These are phyloP conservation scores for Antennarius striatus DNA, from an alignment of 2,113 vertebrate species.

Conservation along the genomic window DNA sequence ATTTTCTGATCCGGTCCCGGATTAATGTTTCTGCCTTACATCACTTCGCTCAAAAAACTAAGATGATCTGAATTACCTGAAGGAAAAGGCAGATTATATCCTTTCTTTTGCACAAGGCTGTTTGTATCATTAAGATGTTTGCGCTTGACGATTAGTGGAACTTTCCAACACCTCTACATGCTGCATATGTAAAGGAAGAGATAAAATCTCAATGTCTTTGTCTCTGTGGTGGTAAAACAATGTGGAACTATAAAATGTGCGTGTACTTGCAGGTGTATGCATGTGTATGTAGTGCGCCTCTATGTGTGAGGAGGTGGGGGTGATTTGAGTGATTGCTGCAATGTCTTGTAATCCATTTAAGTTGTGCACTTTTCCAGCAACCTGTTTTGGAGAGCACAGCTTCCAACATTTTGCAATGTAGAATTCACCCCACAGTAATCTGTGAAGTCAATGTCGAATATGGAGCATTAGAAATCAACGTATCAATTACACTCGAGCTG, in stretches of 20 bases:
- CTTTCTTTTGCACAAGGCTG: conserved; percentile 28
- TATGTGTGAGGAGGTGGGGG: background rate
- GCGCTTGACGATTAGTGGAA: conserved; percentile 40
- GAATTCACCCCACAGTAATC: conserved; percentile 27
- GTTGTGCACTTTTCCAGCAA: conserved; percentile 24
- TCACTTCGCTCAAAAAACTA: conserved; percentile 16
- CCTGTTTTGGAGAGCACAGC: conserved; percentile 18
- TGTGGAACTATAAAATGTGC: conserved; percentile 13
- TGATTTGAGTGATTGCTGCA: conserved; percentile 33
- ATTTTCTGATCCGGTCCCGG: conserved; percentile 33
- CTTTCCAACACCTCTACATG: conserved; percentile 40
- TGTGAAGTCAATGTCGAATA: conserved; percentile 52
- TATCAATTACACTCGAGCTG: conserved; percentile 47
- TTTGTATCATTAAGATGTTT: conserved; percentile 53
- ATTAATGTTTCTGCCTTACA: conserved; percentile 40
- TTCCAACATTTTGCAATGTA: conserved; percentile 13
- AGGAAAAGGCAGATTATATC: conserved; percentile 35
- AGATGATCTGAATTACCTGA: conserved; percentile 44
- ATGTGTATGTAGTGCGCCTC: background rate
- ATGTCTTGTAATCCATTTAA: conserved; percentile 46
- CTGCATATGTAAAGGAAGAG: conserved; percentile 46
- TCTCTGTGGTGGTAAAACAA: conserved; percentile 39
- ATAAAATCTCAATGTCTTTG: conserved; percentile 57
- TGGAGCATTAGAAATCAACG: conserved; percentile 41
- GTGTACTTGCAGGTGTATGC: background rate